A percentile compares a stretch with the other conserved stretches of the same genome.
Conservation (phyloP, 2,797 vertebrate genomes). For the Mormyrops attenuatus region DNA sequence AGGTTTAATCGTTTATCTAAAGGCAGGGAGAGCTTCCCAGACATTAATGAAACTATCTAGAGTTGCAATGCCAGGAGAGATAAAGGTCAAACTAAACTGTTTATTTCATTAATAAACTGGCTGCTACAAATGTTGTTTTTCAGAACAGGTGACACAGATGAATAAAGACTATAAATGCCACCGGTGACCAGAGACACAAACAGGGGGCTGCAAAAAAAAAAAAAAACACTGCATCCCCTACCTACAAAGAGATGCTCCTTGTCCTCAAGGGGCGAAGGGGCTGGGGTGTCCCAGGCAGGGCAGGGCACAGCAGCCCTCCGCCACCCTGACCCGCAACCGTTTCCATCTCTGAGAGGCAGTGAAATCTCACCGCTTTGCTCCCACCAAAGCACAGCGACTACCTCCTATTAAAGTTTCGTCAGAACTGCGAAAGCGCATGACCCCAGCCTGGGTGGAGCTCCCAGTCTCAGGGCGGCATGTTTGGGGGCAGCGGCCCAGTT, state of each 20-base stretch:
- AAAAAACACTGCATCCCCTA: neutral
- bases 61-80: neutral
- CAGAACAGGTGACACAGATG: neutral
- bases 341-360: neutral
- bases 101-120: neutral
- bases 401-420: neutral
- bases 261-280: neutral
- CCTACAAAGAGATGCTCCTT: neutral
- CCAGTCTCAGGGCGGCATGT: neutral
- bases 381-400: neutral
- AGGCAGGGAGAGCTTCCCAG: neutral
- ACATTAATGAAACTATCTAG: neutral
- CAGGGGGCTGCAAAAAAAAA: neutral
- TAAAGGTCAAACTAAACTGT: neutral
- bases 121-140: neutral
- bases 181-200: neutral
- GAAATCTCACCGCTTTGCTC: neutral
- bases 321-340: neutral
- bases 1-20: neutral
- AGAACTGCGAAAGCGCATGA: neutral
- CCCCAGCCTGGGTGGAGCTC: neutral
- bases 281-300: neutral
- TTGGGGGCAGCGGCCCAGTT: conserved; percentile 29
- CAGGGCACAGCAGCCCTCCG: neutral
- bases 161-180: neutral